phyloP scores from a whole-genome alignment of 2,113 vertebrate genomes.

The Vanacampus margaritifer region DNA sequence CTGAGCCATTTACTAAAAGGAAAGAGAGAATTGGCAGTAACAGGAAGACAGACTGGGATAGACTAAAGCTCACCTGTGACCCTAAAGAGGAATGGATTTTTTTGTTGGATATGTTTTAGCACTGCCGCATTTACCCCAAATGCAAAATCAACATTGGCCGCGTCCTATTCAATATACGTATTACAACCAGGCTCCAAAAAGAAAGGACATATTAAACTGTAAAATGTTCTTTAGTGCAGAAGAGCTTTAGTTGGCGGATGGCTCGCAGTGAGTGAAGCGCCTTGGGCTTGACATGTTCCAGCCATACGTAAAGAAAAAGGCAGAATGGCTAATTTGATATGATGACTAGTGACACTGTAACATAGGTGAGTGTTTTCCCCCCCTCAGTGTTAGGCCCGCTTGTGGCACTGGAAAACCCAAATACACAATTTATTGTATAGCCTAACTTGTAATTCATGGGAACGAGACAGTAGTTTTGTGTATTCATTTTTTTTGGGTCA shows the following conservation, averaged over 20 bases:
- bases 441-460: background rate
- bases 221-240: conserved; percentile 1
- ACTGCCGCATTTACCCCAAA: background rate
- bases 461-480: background rate
- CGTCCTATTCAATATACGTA: background rate
- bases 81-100: too few relatives aligned
- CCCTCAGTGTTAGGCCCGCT: background rate
- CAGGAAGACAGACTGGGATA: too few relatives aligned
- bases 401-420: background rate
- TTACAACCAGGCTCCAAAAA: background rate
- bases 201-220: background rate
- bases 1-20: too few relatives aligned
- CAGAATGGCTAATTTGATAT: conserved; percentile 20
- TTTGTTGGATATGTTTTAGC: background rate
- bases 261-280: conserved; percentile 8
- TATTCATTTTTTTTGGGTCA: background rate
- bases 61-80: too few relatives aligned
- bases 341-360: conserved; percentile 14
- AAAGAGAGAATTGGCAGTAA: too few relatives aligned
- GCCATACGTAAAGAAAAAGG: conserved; percentile 9
- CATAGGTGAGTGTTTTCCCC: background rate
- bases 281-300: conserved; percentile 25
- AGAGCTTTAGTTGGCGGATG: conserved; percentile 1
- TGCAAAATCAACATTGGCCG: background rate
- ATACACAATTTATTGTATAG: background rate